A percentile compares a stretch with the other conserved stretches of the same genome.
phyloP scores from a whole-genome alignment of 2,113 vertebrate genomes.

The Pycnonotus jocosus region DNA sequence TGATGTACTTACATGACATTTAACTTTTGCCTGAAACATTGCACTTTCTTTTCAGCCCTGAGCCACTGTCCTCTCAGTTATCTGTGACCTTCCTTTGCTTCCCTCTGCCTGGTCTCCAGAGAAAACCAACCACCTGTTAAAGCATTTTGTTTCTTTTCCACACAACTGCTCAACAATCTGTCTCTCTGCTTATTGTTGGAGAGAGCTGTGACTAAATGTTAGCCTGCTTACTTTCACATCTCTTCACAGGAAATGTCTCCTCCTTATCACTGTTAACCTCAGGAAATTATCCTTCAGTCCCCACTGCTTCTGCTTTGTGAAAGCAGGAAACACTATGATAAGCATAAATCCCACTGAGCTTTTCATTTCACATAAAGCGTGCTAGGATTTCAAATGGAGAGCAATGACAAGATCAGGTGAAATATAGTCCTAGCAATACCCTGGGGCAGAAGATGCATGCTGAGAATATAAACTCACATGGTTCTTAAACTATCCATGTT shows the following conservation, averaged over 20 bases:
- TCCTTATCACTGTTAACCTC: neutral
- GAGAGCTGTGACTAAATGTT: neutral
- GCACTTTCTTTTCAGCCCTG: neutral
- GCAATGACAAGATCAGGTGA: neutral
- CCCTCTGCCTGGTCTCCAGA: neutral
- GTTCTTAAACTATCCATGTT: neutral
- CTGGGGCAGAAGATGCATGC: neutral
- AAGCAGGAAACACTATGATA: neutral
- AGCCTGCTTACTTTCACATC: neutral
- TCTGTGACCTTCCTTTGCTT: neutral
- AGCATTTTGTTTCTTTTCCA: neutral
- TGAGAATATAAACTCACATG: neutral
- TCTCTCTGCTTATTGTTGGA: neutral
- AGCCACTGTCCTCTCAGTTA: neutral
- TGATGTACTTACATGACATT: neutral
- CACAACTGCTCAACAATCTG: neutral
- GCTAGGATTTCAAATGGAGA: neutral
- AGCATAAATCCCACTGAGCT: neutral
- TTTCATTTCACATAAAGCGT: neutral
- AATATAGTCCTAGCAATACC: neutral
- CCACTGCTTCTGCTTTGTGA: neutral
- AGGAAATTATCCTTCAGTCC: neutral
- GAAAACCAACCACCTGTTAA: neutral
- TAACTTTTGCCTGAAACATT: neutral
- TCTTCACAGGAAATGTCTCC: neutral